A percentile compares a stretch with the other conserved stretches of the same genome.
These are phyloP conservation scores for Drosophila kurseongensis DNA, from an alignment of 1,140 invertebrate genomes.

Conservation along the genomic window DNA sequence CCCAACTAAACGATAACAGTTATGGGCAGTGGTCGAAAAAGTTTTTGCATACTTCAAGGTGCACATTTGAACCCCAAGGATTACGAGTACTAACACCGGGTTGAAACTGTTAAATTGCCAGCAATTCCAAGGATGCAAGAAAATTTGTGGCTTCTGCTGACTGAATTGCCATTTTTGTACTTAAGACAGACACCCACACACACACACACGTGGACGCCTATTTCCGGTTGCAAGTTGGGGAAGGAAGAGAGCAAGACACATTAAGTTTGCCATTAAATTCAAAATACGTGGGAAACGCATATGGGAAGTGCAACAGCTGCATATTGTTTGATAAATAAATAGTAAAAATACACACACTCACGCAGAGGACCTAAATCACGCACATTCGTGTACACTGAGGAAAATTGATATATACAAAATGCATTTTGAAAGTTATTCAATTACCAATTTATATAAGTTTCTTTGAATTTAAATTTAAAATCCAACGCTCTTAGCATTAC, in stretches of 20 bases:
- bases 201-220: constrained; percentile 2
- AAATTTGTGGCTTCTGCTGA: constrained; percentile 15
- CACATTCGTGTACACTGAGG: constrained; percentile 5
- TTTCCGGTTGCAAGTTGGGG: constrained; percentile 6
- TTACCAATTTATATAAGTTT: too few relatives aligned
- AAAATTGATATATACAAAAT: background rate
- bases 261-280: constrained; percentile 58
- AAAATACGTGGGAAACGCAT: constrained; percentile 58
- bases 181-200: constrained; percentile 21
- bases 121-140: constrained; percentile 46
- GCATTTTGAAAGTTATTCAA: too few relatives aligned
- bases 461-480: too few relatives aligned
- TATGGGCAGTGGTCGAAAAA: constrained; percentile 13
- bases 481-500: too few relatives aligned
- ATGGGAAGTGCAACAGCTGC: constrained; percentile 72
- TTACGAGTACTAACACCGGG: constrained; percentile 5
- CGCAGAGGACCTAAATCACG: constrained; percentile 14
- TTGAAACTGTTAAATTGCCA: constrained; percentile 24
- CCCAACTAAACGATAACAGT: constrained; percentile 25
- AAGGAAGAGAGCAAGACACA: constrained; percentile 8
- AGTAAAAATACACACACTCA: constrained; percentile 23
- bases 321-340: constrained; percentile 75
- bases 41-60: constrained; percentile 45
- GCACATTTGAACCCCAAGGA: constrained; percentile 10
- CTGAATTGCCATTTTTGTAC: constrained; percentile 46